Evolutionary conservation across 2,888 invertebrate species (phyloP).

Genomic region (Megastigmus dorsalis): DNA sequence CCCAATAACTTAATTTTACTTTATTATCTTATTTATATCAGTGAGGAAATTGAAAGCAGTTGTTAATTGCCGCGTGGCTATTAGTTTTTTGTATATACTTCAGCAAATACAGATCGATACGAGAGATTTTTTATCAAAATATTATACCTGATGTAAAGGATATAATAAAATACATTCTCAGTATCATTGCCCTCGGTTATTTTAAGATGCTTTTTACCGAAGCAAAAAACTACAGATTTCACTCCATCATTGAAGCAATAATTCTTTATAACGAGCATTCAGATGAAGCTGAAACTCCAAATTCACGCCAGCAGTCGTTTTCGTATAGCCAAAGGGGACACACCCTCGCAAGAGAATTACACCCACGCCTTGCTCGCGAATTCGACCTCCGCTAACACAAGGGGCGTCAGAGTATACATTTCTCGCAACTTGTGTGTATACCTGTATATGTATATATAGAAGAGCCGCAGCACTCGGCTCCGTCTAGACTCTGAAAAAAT

Average conservation of each 20-base stretch:
- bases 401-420: constrained; percentile 18
- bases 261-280: background rate
- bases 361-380: constrained; percentile 17
- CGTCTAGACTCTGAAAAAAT: constrained; percentile 30
- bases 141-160: too few species aligned
- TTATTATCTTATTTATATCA: too few species aligned
- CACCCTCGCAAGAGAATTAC: background rate
- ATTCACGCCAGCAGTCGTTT: background rate
- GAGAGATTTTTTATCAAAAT: too few species aligned
- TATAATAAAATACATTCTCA: too few species aligned
- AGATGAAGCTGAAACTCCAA: background rate
- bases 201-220: too few species aligned
- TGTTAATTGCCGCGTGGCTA: too few species aligned
- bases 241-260: background rate
- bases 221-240: background rate
- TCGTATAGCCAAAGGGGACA: background rate
- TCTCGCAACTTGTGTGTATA: background rate
- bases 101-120: too few species aligned
- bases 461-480: background rate
- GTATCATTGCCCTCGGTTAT: too few species aligned
- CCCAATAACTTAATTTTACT: too few species aligned
- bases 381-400: constrained; percentile 2
- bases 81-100: too few species aligned
- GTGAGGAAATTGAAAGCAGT: too few species aligned
- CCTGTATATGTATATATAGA: background rate